phyloP scores from a whole-genome alignment of 1,140 invertebrate genomes.

The Drosophila baimaii region DNA sequence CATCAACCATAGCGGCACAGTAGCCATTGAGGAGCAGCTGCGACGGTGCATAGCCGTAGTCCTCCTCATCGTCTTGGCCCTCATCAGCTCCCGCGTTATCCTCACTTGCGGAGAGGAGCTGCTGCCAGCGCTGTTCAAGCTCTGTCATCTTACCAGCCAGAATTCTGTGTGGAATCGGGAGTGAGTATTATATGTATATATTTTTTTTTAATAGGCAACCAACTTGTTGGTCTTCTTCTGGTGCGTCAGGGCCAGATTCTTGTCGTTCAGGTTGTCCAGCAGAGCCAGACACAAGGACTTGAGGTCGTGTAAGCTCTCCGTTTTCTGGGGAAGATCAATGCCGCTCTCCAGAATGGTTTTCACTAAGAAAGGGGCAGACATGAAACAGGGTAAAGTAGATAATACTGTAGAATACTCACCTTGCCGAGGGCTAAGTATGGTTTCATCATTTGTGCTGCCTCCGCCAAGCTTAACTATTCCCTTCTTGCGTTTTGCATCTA shows the following conservation, averaged over 20 bases:
- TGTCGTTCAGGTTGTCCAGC: slow-evolving; percentile 93
- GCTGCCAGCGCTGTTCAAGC: slow-evolving; percentile 85
- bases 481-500: slow-evolving; percentile 87
- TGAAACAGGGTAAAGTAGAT: background rate
- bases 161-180: slow-evolving; percentile 84
- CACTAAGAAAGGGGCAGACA: slow-evolving; percentile 83
- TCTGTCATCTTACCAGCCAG: slow-evolving; percentile 86
- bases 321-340: slow-evolving; percentile 88
- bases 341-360: slow-evolving; percentile 88
- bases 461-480: slow-evolving; percentile 86
- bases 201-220: background rate
- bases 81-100: slow-evolving; percentile 23
- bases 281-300: slow-evolving; percentile 90
- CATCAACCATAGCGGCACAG: slow-evolving; percentile 85
- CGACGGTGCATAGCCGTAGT: slow-evolving; percentile 85
- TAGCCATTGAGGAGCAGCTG: slow-evolving; percentile 86
- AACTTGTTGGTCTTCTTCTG: slow-evolving; percentile 93
- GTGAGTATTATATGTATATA: background rate
- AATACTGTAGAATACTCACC: slow-evolving; percentile 76
- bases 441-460: slow-evolving; percentile 83
- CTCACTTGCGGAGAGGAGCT: slow-evolving; percentile 60
- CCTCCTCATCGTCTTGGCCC: slow-evolving; percentile 49
- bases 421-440: slow-evolving; percentile 87
- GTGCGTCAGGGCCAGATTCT: slow-evolving; percentile 91
- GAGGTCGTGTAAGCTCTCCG: slow-evolving; percentile 90